Percentiles rank a stretch among this genome's conserved stretches.
These are phyloP conservation scores for Microtus montanus DNA, from an alignment of 2,113 vertebrate species.

Conservation along the genomic window DNA sequence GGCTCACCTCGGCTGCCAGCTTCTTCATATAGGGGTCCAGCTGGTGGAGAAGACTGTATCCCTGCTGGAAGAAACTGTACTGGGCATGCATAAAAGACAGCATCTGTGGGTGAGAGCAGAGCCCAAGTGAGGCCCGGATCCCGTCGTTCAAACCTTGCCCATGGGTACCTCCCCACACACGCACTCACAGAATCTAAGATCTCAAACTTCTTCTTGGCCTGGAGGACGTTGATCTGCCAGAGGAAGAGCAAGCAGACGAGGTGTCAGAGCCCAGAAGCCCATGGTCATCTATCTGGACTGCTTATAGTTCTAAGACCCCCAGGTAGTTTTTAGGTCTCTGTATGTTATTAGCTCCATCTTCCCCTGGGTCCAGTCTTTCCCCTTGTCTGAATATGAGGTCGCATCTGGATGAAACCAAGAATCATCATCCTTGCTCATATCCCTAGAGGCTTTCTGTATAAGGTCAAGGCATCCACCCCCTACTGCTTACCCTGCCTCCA, in stretches of 20 bases:
- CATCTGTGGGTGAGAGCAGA: slow-evolving; percentile 87
- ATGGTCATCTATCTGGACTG: neutral
- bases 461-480: neutral
- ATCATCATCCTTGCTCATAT: neutral
- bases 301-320: neutral
- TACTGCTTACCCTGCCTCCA: neutral
- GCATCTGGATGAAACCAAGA: neutral
- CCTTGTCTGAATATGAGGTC: neutral
- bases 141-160: fast-evolving
- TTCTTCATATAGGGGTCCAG: slow-evolving; percentile 98
- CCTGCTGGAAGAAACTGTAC: slow-evolving; percentile 97
- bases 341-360: neutral
- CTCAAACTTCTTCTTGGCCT: slow-evolving; percentile 99
- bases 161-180: neutral
- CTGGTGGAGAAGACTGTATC: slow-evolving; percentile 94
- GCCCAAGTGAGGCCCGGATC: neutral
- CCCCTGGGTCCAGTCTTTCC: neutral
- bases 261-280: neutral
- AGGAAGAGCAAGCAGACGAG: neutral
- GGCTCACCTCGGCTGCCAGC: slow-evolving; percentile 94
- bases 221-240: slow-evolving; percentile 96
- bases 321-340: neutral
- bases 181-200: slow-evolving; percentile 95
- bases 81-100: slow-evolving; percentile 98
- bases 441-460: neutral